These are phyloP conservation scores for Chinchilla lanigera DNA, from an alignment of 2,113 vertebrate genomes.

Conservation along the genomic window DNA sequence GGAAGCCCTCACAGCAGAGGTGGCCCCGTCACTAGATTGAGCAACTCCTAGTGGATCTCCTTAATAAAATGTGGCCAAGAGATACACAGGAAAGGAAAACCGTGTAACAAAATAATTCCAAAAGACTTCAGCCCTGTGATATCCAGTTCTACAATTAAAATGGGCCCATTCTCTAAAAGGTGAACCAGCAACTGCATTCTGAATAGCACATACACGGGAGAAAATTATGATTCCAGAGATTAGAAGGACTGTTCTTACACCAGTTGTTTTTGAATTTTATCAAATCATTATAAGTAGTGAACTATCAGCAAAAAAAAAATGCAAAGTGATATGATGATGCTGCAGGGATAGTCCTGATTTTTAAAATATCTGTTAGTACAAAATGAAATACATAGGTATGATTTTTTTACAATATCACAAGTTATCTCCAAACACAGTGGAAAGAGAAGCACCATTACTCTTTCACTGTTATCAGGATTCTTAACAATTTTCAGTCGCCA, in stretches of 20 bases:
- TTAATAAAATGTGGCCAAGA: background rate
- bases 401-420: background rate
- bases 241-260: background rate
- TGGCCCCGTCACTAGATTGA: background rate
- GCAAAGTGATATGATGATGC: background rate
- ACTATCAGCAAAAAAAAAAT: slow-evolving; percentile 3
- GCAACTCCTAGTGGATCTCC: background rate
- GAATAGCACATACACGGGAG: background rate
- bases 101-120: background rate
- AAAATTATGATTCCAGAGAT: background rate
- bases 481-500: background rate
- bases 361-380: slow-evolving; percentile 2
- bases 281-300: slow-evolving; percentile 45
- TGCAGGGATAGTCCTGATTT: background rate
- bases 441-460: background rate
- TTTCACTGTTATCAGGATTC: background rate
- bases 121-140: background rate
- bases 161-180: background rate
- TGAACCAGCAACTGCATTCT: background rate
- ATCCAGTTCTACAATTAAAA: background rate
- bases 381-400: background rate
- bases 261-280: background rate
- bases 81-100: background rate
- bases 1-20: background rate
- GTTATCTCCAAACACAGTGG: background rate